Evolutionary conservation across 2,797 vertebrate genomes (phyloP).

Genomic region (Oceanodroma leucorhoa): DNA sequence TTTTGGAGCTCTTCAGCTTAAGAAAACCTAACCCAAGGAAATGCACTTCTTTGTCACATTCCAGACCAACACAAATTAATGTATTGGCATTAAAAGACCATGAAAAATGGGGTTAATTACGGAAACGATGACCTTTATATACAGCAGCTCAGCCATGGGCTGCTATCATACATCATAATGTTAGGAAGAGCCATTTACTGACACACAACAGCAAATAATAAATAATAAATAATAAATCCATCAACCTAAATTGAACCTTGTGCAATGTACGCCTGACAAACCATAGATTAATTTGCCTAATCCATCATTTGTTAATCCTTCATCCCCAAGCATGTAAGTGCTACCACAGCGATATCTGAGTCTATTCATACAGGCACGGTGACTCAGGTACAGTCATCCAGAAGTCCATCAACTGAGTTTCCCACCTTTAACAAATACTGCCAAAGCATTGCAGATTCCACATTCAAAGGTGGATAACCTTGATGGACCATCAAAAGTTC

Average conservation of each 20-base stretch:
- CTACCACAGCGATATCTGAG: background rate
- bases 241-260: conserved; percentile 51
- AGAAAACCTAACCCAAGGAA: background rate
- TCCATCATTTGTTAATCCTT: conserved; percentile 55
- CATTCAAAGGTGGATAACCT: background rate
- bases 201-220: conserved; percentile 61
- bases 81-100: conserved; percentile 25
- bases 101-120: conserved; percentile 69
- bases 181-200: conserved; percentile 33
- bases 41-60: conserved; percentile 9
- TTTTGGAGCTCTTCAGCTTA: background rate
- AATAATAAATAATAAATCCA: conserved; percentile 64
- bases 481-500: background rate
- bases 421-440: background rate
- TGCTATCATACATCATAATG: conserved; percentile 49
- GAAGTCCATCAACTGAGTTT: background rate
- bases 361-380: background rate
- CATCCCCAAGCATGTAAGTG: background rate
- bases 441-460: background rate
- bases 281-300: conserved; percentile 66
- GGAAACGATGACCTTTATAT: conserved; percentile 39
- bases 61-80: conserved; percentile 29
- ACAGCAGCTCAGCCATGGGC: conserved; percentile 37
- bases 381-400: background rate
- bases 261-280: conserved; percentile 42